These are phyloP conservation scores for Rhinella marina DNA, from an alignment of 2,797 vertebrate genomes.

Conservation along the genomic window DNA sequence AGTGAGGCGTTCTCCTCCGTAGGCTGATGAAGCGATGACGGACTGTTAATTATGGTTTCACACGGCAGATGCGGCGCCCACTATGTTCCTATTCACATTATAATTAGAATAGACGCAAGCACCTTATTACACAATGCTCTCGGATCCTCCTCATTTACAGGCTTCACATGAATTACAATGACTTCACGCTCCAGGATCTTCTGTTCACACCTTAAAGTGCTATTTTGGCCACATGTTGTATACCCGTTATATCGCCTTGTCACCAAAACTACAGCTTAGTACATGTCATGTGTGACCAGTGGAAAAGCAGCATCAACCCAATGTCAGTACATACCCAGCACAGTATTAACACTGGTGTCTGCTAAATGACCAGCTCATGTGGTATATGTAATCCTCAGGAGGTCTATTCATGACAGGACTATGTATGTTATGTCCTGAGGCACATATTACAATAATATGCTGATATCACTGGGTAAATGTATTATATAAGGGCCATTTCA, in stretches of 20 bases:
- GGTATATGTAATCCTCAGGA: too few relatives aligned
- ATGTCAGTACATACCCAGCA: too few relatives aligned
- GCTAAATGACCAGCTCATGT: not conserved
- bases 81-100: not conserved
- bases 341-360: not conserved
- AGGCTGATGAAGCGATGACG: not conserved
- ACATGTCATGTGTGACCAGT: not conserved
- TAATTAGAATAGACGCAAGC: not conserved
- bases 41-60: not conserved
- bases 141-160: not conserved
- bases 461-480: too few relatives aligned
- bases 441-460: too few relatives aligned
- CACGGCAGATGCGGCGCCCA: not conserved
- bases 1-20: not conserved
- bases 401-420: too few relatives aligned
- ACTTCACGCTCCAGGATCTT: not conserved
- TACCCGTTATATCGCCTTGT: not conserved
- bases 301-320: not conserved
- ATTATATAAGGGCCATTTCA: too few relatives aligned
- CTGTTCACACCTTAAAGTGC: not conserved
- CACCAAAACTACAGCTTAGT: not conserved
- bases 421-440: too few relatives aligned
- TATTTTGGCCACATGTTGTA: not conserved
- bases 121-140: not conserved
- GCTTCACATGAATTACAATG: not conserved